Evolutionary conservation across 2,113 vertebrate species (phyloP), one percentile per base, ranked within the genome.

Genomic region (Gobius niger): DNA sequence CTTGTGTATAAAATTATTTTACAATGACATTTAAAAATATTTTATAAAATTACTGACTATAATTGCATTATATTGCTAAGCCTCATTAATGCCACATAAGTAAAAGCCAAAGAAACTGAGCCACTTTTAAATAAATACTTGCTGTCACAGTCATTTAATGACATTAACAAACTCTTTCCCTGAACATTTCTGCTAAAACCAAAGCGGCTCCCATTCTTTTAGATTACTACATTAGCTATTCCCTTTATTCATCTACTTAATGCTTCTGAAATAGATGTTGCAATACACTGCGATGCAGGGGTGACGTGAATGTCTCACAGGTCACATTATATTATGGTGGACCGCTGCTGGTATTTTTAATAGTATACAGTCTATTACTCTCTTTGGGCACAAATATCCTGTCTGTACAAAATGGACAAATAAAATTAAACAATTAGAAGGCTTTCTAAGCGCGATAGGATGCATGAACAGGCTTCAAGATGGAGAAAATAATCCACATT

Each of bases 111-210:
- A 59, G 3, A 88, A 42, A 75, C 67, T 72, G 61, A 87, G 74
- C 63, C 74, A 78, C 67, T 75, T 70, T 75, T 70, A 77, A 88
- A 89, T 89, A 90, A 87, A 87, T 87, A 83, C 70, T 81, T 68
- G 68, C 76, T 75, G 59, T 74, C 51, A 34, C 65, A 65, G 57
- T 78, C 65, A 72, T 75, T 94, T 94, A 92, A 91, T 94, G 90
- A 93, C 92, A 93, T 93, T 94, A 90, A 93, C 24, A 62, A 73
- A 75, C 71, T 94, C 92, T 92, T 94, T 97, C 96, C 95, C 96
- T 98, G 96, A 97, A 95, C 94, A 93, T 88, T 92, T 94, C 94
- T 92, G 90, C 75, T 66, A 91, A 65, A 92, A 93, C 91, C 75
- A 85, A 60, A 73, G 80, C 86, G 66, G 68, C 78, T 68, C 34